Percentiles rank a stretch among this genome's conserved stretches.
Evolutionary conservation across 2,888 invertebrate genomes (phyloP).

Genomic region (Tigriopus californicus): DNA sequence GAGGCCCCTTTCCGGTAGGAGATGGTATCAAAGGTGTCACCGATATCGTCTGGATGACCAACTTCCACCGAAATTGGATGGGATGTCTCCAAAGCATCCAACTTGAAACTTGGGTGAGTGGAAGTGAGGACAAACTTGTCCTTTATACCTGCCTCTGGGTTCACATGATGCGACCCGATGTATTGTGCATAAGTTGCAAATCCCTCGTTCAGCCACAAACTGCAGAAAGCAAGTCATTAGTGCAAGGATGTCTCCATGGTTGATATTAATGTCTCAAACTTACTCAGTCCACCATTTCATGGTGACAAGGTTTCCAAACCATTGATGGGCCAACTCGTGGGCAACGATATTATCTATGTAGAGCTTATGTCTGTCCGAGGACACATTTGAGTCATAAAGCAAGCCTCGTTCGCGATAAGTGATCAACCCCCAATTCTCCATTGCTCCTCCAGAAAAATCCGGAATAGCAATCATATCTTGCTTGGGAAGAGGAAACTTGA

Average conservation of each 20-base stretch:
- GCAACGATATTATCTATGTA: conserved; percentile 45
- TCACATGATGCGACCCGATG: conserved; percentile 42
- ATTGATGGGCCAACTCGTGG: conserved; percentile 58
- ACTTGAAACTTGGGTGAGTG: conserved; percentile 42
- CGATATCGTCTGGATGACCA: conserved; percentile 42
- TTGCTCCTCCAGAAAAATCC: conserved; percentile 44
- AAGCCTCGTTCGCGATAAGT: conserved; percentile 49
- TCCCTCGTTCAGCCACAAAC: conserved; percentile 67
- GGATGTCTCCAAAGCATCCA: conserved; percentile 48
- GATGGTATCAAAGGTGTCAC: conserved; percentile 52
- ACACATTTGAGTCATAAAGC: conserved; percentile 41
- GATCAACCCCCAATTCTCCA: conserved; percentile 66
- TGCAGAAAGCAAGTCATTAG: not conserved
- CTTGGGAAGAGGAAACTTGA: conserved; percentile 60
- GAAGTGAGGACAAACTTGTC: conserved; percentile 48
- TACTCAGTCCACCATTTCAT: conserved; percentile 79
- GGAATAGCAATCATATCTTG: conserved; percentile 54
- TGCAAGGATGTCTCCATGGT: too few species aligned
- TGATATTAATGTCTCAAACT: not conserved
- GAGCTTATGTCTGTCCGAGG: conserved; percentile 44
- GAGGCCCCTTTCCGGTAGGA: conserved; percentile 57
- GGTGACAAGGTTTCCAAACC: conserved; percentile 80
- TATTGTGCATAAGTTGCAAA: conserved; percentile 66
- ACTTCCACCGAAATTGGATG: conserved; percentile 49
- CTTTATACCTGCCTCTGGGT: conserved; percentile 47